Conservation (phyloP, 1,140 invertebrate species). For the Heterodera schachtii region DNA sequence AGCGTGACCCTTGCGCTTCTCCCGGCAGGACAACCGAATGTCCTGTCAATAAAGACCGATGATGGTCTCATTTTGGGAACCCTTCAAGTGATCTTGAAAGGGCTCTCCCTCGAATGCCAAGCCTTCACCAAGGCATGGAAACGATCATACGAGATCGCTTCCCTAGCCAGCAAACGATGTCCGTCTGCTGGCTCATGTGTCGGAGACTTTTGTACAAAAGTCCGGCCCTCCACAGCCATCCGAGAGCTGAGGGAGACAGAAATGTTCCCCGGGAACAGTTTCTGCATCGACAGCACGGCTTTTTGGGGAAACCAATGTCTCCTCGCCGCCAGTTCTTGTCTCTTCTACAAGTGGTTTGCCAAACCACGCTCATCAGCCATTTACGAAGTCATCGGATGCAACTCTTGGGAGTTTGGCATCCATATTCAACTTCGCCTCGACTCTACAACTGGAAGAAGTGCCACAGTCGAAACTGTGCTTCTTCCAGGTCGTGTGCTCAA, state of each 20-base stretch:
- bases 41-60: not conserved
- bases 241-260: not conserved
- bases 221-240: not conserved
- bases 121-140: not conserved
- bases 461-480: not conserved
- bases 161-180: not conserved
- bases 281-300: not conserved
- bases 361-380: not conserved
- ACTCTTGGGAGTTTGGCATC: not conserved
- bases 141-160: not conserved
- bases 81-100: not conserved
- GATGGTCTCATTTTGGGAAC: not conserved
- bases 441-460: not conserved
- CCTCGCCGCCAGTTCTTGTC: not conserved
- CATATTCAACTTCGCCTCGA: not conserved
- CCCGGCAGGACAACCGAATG: not conserved
- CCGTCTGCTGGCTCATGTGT: not conserved
- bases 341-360: not conserved
- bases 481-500: not conserved
- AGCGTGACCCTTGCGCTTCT: not conserved
- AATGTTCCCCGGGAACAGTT: not conserved
- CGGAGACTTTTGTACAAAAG: not conserved
- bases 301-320: not conserved
- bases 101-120: not conserved
- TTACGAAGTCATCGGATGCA: not conserved